phyloP scores from a whole-genome alignment of 2,888 invertebrate genomes.

The Trissolcus japonicus region DNA sequence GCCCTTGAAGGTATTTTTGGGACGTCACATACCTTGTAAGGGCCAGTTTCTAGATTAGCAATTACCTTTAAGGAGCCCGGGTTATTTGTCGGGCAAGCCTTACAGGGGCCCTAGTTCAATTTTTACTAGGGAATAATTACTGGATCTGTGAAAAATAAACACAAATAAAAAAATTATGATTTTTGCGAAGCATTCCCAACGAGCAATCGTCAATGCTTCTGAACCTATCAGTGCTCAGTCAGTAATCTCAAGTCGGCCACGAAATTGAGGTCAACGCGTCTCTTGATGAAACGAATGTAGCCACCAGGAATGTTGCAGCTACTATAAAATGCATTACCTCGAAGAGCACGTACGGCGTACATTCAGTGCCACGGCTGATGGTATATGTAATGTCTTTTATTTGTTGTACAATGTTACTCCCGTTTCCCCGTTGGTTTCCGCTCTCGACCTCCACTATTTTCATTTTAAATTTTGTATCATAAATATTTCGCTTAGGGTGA shows the following conservation, averaged over 20 bases:
- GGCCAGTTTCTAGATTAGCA: no score
- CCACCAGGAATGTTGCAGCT: conserved; percentile 60
- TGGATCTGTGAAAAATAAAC: no score
- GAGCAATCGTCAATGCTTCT: conserved; percentile 42
- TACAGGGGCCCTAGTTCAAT: no score
- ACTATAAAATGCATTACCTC: conserved; percentile 69
- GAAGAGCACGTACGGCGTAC: conserved; percentile 54
- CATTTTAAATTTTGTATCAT: conserved; percentile 47
- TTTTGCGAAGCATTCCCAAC: conserved; percentile 19
- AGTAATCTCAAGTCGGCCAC: conserved; percentile 49
- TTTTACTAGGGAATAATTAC: no score
- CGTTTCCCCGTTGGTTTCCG: conserved; percentile 52
- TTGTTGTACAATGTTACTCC: conserved; percentile 54
- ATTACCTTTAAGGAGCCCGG: no score
- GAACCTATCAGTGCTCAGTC: conserved; percentile 43
- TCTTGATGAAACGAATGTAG: conserved; percentile 57
- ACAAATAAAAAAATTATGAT: conserved; percentile 36
- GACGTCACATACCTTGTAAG: no score
- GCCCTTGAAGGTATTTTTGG: no score
- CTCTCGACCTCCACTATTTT: conserved; percentile 36
- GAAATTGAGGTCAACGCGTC: conserved; percentile 57
- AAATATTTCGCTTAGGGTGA: conserved; percentile 35
- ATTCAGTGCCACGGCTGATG: conserved; percentile 42
- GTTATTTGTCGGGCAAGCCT: no score
- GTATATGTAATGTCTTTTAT: conserved; percentile 57